Conservation (phyloP, 2,888 invertebrate genomes). For the Eupithecia abbreviata region DNA sequence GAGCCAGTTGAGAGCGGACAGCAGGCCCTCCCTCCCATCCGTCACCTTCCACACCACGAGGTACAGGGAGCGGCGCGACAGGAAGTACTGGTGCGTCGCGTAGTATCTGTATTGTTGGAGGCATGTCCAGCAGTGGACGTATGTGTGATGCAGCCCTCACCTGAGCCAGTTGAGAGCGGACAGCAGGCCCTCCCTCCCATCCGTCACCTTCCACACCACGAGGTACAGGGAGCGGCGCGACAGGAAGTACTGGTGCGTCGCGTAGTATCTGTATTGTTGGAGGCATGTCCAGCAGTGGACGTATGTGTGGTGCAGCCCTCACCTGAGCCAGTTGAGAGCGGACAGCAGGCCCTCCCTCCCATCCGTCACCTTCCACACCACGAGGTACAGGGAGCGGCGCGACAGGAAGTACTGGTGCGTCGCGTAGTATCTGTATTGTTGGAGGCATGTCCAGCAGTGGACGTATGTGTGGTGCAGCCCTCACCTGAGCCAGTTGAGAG, state of each 20-base stretch:
- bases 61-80: too few relatives aligned
- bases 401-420: slow-evolving; percentile 99
- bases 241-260: slow-evolving; percentile 99
- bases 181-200: slow-evolving; percentile 94
- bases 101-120: too few relatives aligned
- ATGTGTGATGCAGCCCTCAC: slow-evolving; percentile 57
- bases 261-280: too few relatives aligned
- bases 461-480: not conserved
- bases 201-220: slow-evolving; percentile 97
- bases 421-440: too few relatives aligned
- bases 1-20: too few relatives aligned
- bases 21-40: too few relatives aligned
- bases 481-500: slow-evolving; percentile 94
- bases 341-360: slow-evolving; percentile 95
- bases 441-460: not conserved
- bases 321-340: slow-evolving; percentile 95
- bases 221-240: slow-evolving; percentile 97
- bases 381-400: slow-evolving; percentile 96
- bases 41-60: too few relatives aligned
- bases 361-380: slow-evolving; percentile 97
- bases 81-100: too few relatives aligned
- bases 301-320: not conserved
- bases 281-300: too few relatives aligned
- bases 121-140: not conserved
- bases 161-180: slow-evolving; percentile 96